Evolutionary conservation across 2,888 invertebrate species (phyloP).

Genomic region (Luffia ferchaultella): DNA sequence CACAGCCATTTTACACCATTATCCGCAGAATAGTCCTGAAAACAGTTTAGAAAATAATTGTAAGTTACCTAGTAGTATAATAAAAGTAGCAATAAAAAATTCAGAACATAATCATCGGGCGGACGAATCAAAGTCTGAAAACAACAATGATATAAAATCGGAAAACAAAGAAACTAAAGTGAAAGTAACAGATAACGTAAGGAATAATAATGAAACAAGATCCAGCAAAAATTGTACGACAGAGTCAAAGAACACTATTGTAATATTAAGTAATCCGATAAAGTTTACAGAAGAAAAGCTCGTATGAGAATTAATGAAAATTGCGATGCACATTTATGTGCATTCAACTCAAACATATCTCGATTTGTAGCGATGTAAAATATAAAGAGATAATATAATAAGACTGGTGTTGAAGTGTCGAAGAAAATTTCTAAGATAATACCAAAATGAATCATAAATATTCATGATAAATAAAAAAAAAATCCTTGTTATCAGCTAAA

Average conservation of each 20-base stretch:
- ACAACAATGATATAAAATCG: constrained; percentile 36
- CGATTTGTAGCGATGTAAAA: constrained; percentile 5
- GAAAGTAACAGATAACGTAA: constrained; percentile 30
- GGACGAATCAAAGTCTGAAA: constrained; percentile 25
- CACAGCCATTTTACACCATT: constrained; percentile 54
- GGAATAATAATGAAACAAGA: constrained; percentile 34
- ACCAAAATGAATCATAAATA: not conserved
- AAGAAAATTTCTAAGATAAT: constrained; percentile 4
- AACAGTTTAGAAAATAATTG: constrained; percentile 15
- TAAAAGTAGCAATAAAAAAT: constrained; percentile 28
- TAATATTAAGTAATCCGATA: constrained; percentile 36
- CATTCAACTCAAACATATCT: constrained; percentile 13
- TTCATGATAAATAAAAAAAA: not conserved
- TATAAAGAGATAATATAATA: constrained; percentile 4
- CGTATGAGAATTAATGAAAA: constrained; percentile 34
- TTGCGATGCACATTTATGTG: not conserved
- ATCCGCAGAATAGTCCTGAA: constrained; percentile 42
- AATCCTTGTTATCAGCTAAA: not conserved
- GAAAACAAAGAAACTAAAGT: constrained; percentile 21
- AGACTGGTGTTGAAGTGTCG: constrained; percentile 11
- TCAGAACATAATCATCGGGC: constrained; percentile 33
- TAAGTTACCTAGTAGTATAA: not conserved
- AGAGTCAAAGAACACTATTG: constrained; percentile 21
- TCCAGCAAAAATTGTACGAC: constrained; percentile 25
- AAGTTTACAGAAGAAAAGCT: constrained; percentile 58